phyloP scores from a whole-genome alignment of 2,888 invertebrate species.

The Leptopilina syphax region DNA sequence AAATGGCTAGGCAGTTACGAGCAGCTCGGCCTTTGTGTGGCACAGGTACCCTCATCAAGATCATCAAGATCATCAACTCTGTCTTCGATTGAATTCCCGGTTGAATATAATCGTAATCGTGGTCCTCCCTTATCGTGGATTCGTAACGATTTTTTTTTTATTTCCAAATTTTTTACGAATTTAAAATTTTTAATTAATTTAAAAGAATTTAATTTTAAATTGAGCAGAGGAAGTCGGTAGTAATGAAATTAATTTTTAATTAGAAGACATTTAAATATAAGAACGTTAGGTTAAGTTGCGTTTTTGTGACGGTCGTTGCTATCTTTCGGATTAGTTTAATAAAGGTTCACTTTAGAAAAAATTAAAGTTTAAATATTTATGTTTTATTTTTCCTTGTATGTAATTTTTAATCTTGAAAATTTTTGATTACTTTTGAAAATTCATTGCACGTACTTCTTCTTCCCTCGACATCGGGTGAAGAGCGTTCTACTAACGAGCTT shows the following conservation, averaged over 20 bases:
- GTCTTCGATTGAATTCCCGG: constrained; percentile 57
- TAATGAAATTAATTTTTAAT: too few species aligned
- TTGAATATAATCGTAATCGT: constrained; percentile 63
- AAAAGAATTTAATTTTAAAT: too few species aligned
- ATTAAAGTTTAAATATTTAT: neutral
- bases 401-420: too few species aligned
- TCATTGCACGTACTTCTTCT: constrained; percentile 49
- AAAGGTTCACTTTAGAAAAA: too few species aligned
- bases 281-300: too few species aligned
- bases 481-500: constrained; percentile 38
- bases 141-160: constrained; percentile 39
- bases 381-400: neutral
- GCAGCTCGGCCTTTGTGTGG: constrained; percentile 75
- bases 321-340: too few species aligned
- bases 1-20: constrained; percentile 75
- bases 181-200: neutral
- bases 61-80: constrained; percentile 59
- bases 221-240: too few species aligned
- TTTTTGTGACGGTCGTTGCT: too few species aligned
- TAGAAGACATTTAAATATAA: too few species aligned
- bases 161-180: too few species aligned
- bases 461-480: constrained; percentile 52
- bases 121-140: constrained; percentile 57
- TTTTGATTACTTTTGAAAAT: constrained; percentile 8
- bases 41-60: constrained; percentile 75